Base-by-base conservation (phyloP, 37 sponge, comb jelly and placozoan species). In the Axinella damicornis region DNA sequence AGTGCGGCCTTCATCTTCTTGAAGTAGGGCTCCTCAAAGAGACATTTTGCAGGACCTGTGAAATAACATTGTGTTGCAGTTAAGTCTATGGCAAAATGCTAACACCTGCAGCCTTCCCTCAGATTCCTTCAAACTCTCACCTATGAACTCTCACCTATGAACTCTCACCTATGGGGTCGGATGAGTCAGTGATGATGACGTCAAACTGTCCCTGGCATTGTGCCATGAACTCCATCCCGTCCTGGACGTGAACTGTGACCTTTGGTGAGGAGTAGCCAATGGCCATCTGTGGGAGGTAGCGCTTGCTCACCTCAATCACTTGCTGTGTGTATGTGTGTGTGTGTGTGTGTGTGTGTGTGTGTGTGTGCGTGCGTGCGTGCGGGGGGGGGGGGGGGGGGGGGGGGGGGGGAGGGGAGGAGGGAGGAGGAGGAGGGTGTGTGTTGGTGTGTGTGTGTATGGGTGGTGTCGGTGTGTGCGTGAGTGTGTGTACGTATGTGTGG, bases 121-220 rank as follows among this genome's bases (percentile, higher is more conserved):
- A 22, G 39, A 38, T 32, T 12, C 70, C 30, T 63, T 5, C 65
- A 13, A 9, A 2, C 65, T 30, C 28, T 6, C 65, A 12, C 9
- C 46, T 9, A 12, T 46, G 9, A 12, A 9, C 9, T 9, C 69
- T 5, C 74, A 80, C 81, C 90, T 57, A 79, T 55, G 9, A 12
- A 9, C 9, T 9, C 69, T 5, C 74, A 80, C 81, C 90, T 57
- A 79, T 55, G 16, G 90, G 94, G 46, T 96, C 97, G 5, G 92
- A 88, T 46, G 92, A 86, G 63, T 96, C 97, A 39, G 94, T 94
- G 71, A 96, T 94, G 73, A 96, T 94, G 58, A 96, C 90, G 34
- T 96, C 97, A 92, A 94, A 96, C 56, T 65, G 27, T 19, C 73
- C 57, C 41, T 56, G 35, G 69, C 83, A 63, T 32, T 53, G 46